Evolutionary conservation across 2,113 vertebrate genomes (phyloP).

Genomic region (Nansenia antarctica): DNA sequence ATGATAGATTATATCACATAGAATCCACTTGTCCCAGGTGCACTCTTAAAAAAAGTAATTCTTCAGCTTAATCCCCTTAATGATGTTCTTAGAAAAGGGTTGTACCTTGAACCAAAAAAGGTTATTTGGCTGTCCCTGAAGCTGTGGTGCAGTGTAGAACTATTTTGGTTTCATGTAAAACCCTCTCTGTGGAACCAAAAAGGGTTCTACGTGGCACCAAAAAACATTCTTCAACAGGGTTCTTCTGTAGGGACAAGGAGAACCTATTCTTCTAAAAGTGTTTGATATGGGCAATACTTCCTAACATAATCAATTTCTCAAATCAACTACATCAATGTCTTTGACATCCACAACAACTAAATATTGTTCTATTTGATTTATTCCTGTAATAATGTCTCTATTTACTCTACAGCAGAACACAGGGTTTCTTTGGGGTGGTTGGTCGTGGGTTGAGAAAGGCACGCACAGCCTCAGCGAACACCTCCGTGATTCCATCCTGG

Average conservation of each 20-base stretch:
- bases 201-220: too few relatives aligned
- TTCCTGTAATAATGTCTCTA: background rate
- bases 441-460: slow-evolving; percentile 80
- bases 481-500: slow-evolving; percentile 87
- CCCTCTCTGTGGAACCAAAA: background rate
- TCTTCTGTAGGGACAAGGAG: background rate
- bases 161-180: too few relatives aligned
- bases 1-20: background rate
- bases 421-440: slow-evolving; percentile 70
- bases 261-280: background rate
- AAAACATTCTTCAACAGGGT: background rate
- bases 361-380: slow-evolving; percentile 3
- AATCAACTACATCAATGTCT: background rate
- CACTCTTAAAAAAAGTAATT: background rate
- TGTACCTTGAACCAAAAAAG: too few relatives aligned
- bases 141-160: too few relatives aligned
- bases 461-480: slow-evolving; percentile 81
- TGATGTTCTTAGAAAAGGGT: too few relatives aligned
- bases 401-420: slow-evolving; percentile 73
- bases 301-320: background rate
- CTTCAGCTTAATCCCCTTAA: too few relatives aligned
- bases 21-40: background rate
- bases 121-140: too few relatives aligned
- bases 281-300: background rate
- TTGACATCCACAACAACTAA: background rate